Evolutionary conservation across 1,140 invertebrate genomes (phyloP).

Genomic region (Gyrodactylus bullatarudis): DNA sequence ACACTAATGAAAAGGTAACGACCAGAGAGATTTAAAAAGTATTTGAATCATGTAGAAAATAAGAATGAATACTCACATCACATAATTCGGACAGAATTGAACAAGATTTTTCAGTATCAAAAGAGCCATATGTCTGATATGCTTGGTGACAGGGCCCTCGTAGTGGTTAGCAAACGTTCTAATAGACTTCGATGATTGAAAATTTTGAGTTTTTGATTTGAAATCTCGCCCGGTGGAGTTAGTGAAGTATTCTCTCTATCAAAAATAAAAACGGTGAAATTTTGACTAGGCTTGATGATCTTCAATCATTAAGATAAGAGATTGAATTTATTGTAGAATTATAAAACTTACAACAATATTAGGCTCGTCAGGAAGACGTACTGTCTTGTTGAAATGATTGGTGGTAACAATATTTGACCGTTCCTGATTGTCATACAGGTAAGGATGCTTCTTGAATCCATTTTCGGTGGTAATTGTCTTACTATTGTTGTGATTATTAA

Average conservation of each 20-base stretch:
- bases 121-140: not conserved
- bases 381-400: not conserved
- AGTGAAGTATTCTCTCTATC: not conserved
- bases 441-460: no score
- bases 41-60: no score
- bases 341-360: not conserved
- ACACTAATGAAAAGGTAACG: no score
- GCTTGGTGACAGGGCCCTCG: not conserved
- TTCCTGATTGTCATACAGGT: not conserved
- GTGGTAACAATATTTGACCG: not conserved
- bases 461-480: not conserved
- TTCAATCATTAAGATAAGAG: not conserved
- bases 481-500: not conserved
- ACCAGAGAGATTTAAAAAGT: no score
- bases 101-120: not conserved
- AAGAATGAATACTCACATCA: not conserved
- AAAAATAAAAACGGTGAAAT: no score
- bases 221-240: not conserved
- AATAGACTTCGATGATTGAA: not conserved
- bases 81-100: not conserved
- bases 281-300: not conserved
- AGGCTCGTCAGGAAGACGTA: not conserved
- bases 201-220: not conserved
- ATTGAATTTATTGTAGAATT: no score
- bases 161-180: not conserved